Conservation (phyloP, 2,888 invertebrate genomes). For the Conomelus anceps region DNA sequence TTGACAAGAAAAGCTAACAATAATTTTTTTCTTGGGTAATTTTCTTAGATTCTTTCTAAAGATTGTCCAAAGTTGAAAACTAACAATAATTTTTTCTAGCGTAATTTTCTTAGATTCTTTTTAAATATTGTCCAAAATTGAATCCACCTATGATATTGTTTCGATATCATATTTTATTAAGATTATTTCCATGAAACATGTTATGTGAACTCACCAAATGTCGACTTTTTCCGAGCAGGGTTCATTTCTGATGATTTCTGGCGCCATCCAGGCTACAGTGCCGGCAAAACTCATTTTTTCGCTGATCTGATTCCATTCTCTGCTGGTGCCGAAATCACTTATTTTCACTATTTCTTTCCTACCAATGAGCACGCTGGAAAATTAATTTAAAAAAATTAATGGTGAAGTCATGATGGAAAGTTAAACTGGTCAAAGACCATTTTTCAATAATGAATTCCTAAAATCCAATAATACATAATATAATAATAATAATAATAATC, state of each 20-base stretch:
- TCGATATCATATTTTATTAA: neutral
- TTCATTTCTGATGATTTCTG: conserved; percentile 94
- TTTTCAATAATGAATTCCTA: neutral
- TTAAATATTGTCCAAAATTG: too few species aligned
- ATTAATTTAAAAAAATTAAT: neutral
- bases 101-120: too few species aligned
- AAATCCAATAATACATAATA: neutral
- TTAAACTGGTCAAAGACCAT: neutral
- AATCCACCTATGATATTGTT: too few species aligned
- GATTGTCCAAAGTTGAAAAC: too few species aligned
- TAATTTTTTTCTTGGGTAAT: too few species aligned
- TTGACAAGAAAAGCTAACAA: too few species aligned
- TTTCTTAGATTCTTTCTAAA: too few species aligned
- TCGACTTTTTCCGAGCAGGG: conserved; percentile 97
- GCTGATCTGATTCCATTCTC: conserved; percentile 90
- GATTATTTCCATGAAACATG: neutral
- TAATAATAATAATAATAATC: too few species aligned
- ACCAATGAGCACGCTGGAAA: conserved; percentile 72
- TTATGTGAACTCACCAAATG: conserved; percentile 62
- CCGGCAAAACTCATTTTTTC: conserved; percentile 98
- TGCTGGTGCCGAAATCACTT: conserved; percentile 94
- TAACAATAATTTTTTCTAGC: too few species aligned
- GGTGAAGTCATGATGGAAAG: too few species aligned
- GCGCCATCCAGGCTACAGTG: conserved; percentile 99
- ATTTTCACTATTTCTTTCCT: conserved; percentile 81